These are phyloP conservation scores for Cavia aperea DNA, from an alignment of 2,113 vertebrate genomes.

Conservation along the genomic window DNA sequence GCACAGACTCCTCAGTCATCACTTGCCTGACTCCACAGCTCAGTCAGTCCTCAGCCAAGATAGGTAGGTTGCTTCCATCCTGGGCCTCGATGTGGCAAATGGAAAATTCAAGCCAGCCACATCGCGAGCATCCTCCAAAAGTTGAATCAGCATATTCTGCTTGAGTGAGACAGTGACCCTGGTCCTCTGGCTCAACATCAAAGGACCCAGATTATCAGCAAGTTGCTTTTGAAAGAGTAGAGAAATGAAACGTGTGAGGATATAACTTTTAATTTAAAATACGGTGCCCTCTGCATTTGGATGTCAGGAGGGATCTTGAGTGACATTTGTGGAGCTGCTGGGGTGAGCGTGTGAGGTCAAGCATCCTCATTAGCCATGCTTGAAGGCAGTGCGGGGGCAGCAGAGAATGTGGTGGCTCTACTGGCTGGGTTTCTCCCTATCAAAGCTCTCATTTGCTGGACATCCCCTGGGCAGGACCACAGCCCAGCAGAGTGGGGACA, in stretches of 20 bases:
- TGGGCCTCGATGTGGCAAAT: accelerated
- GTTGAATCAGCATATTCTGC: neutral
- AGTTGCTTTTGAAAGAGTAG: conserved; percentile 46
- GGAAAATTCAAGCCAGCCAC: neutral
- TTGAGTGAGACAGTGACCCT: neutral
- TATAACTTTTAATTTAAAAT: conserved; percentile 60
- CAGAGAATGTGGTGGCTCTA: neutral
- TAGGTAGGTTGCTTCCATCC: neutral
- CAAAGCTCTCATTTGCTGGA: neutral
- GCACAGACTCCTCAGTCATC: neutral
- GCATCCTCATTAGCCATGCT: conserved; percentile 40
- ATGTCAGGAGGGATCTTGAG: conserved; percentile 44
- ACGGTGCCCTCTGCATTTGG: neutral
- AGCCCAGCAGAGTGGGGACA: neutral
- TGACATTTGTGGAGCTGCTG: conserved; percentile 47
- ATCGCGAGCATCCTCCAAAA: neutral
- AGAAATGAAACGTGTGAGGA: conserved; percentile 18
- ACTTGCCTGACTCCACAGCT: neutral
- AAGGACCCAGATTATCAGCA: conserved; percentile 10
- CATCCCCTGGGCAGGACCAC: neutral
- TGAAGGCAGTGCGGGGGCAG: neutral
- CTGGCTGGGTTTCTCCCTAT: neutral
- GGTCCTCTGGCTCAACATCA: conserved; percentile 36
- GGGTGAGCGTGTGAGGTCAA: conserved; percentile 34
- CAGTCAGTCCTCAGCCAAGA: neutral